Evolutionary conservation across 92 coral and sea anemone species (phyloP), one percentile per base, ranked within the genome.

Genomic region (Zoanthus sociatus): DNA sequence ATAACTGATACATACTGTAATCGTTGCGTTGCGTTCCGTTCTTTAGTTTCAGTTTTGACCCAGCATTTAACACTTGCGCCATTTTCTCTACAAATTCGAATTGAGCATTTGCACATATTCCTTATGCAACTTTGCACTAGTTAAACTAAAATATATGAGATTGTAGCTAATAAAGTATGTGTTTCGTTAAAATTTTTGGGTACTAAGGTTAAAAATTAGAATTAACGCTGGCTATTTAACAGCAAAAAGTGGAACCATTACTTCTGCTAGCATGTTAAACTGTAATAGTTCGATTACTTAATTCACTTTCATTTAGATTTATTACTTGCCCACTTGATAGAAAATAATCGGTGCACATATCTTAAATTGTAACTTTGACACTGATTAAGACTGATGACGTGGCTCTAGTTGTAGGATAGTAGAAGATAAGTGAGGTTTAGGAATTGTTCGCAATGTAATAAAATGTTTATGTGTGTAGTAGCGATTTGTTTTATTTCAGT

Each of bases 1-100:
- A 26, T 69, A 69, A 69, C 74, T 69, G 74, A 69, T 69, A 69
- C 44, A 21, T 69, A 69, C 74, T 69, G 74, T 69, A 69, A 69
- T 26, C 74, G 74, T 69, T 69, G 74, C 74, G 44, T 69, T 69
- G n/a, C n/a, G n/a, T n/a, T n/a, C 74, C 74, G 44, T 69, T 69
- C 74, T 69, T 69, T 69, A 69, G 74, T 69, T 69, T 69, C 74
- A 69, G 64, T 69, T 69, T 4, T 69, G 74, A 33, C 74, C 44
- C 44, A 69, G 74, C 16, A 26, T 69, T 21, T 33, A 69, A 69
- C 74, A 69, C 46, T 58, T 58, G 64, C 64, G 64, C 64, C 64
- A 16, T 69, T 69, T 26, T 69, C 74, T 69, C 44, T 69, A 33
- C 74, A 69, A 69, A 30, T 69, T 69, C 74, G 74, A 69, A 69